Conservation (phyloP, 2,888 invertebrate species). For the Antitype chi region DNA sequence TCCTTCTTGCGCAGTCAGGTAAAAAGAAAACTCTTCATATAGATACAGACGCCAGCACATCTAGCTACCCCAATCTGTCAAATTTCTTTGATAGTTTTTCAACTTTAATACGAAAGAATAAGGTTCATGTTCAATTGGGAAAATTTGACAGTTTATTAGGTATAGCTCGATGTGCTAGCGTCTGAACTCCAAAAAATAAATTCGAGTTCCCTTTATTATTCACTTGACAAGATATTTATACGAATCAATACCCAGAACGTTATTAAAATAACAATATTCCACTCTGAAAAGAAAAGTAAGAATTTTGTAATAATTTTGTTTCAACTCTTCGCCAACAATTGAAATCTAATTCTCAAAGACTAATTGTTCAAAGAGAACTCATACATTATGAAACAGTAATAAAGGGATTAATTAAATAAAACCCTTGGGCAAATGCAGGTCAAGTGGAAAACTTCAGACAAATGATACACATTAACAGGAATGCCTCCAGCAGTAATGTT, state of each 20-base stretch:
- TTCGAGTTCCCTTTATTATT: neutral
- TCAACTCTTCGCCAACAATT: slow-evolving; percentile 7
- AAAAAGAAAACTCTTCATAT: neutral
- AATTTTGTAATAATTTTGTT: slow-evolving; percentile 1
- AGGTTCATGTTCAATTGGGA: no score
- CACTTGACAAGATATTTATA: neutral
- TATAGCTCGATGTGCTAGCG: no score
- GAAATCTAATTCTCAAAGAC: slow-evolving; percentile 27
- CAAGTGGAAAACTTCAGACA: slow-evolving; percentile 73
- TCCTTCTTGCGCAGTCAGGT: no score
- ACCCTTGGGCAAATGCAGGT: slow-evolving; percentile 61
- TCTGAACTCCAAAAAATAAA: neutral
- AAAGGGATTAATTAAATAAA: slow-evolving; percentile 70
- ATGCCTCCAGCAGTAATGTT: slow-evolving; percentile 40
- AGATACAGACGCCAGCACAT: no score
- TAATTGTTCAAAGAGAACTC: slow-evolving; percentile 47
- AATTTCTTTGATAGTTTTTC: no score
- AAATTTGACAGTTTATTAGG: no score
- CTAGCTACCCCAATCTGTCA: no score
- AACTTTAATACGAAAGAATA: no score
- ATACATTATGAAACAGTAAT: slow-evolving; percentile 58
- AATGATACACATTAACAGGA: slow-evolving; percentile 70
- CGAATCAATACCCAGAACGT: neutral
- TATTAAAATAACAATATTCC: neutral
- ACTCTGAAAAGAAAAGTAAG: neutral